These are phyloP conservation scores for Ceratitis capitata DNA, from an alignment of 1,140 invertebrate genomes.

Conservation along the genomic window DNA sequence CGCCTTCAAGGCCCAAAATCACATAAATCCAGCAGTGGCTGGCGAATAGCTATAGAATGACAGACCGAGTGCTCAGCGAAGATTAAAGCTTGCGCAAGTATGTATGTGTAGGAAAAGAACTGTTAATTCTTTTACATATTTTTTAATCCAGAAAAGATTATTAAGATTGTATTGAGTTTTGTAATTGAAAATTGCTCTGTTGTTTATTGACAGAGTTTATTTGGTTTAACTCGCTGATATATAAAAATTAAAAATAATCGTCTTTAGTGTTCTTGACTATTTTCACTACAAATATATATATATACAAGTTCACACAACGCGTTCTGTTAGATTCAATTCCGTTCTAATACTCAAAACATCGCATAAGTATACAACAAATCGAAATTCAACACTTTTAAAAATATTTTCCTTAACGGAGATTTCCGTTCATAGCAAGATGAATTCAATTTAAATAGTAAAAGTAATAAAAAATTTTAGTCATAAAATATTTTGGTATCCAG, in stretches of 20 bases:
- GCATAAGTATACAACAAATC: not conserved
- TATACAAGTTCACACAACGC: no score
- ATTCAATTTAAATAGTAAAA: not conserved
- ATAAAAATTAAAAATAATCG: no score
- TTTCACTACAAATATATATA: no score
- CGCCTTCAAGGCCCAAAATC: not conserved
- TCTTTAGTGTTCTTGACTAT: no score
- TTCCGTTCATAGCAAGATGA: not conserved
- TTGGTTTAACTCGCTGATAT: no score
- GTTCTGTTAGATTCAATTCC: not conserved
- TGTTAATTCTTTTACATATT: not conserved
- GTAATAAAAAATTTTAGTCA: not conserved
- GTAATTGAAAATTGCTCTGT: no score
- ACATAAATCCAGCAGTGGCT: not conserved
- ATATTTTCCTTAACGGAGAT: not conserved
- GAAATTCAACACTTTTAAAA: no score
- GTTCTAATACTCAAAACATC: not conserved
- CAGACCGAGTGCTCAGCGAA: not conserved
- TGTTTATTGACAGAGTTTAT: no score
- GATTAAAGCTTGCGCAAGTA: not conserved
- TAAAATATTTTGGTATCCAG: slow-evolving; percentile 5
- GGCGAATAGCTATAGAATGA: not conserved
- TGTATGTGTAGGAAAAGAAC: not conserved
- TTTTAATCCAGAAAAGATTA: no score
- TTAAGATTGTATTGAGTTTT: no score